Conservation (phyloP, 2,113 vertebrate genomes). For the Gopherus evgoodei region DNA sequence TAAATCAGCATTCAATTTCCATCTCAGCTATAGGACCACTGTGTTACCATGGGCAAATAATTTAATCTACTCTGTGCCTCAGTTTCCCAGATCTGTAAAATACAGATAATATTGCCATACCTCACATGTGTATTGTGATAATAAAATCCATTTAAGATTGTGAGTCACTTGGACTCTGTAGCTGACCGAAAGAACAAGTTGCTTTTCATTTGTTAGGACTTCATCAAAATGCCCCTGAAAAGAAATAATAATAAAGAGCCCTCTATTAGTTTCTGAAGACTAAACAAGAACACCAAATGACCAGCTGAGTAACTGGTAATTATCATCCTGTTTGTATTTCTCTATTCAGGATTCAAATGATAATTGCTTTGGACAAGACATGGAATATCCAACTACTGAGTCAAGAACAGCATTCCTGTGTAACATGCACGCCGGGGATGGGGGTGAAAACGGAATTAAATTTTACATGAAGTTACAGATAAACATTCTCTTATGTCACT, state of each 20-base stretch:
- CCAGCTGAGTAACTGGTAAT: neutral
- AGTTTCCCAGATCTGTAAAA: neutral
- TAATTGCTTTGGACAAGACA: neutral
- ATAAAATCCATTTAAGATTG: neutral
- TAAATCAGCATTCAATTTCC: neutral
- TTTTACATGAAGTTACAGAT: neutral
- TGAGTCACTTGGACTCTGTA: neutral
- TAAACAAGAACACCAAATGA: neutral
- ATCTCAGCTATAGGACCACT: neutral
- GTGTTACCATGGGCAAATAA: neutral
- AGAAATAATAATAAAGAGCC: neutral
- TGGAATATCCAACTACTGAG: neutral
- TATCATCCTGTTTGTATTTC: neutral
- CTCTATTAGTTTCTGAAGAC: constrained; percentile 8
- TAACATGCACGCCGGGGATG: neutral
- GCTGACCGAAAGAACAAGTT: neutral
- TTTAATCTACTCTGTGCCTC: neutral
- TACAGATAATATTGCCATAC: neutral
- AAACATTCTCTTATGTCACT: neutral
- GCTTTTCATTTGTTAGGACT: accelerated
- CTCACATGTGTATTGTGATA: neutral
- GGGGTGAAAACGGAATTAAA: neutral
- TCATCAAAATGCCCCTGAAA: neutral
- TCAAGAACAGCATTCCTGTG: accelerated
- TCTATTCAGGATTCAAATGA: neutral